Base-by-base conservation (phyloP, 1,140 invertebrate genomes). In the Myzus persicae region DNA sequence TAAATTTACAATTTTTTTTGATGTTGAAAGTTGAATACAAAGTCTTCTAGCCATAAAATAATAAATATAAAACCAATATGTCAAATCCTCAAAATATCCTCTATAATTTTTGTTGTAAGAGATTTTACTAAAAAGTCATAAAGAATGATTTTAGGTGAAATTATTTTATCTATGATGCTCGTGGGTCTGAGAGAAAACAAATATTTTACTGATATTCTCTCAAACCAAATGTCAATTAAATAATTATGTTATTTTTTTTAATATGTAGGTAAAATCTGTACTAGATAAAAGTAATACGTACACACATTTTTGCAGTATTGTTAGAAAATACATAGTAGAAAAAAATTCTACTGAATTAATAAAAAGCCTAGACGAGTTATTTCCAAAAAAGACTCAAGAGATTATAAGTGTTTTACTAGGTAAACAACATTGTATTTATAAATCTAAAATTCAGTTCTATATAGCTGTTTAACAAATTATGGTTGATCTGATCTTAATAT, bases 341-440 rank as follows among this genome's bases (percentile, higher is more conserved):
- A 93, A 54, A 84, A 85, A 93, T 51, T 54, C 46, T 40, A 31
- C n/a, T 18, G 44, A 93, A 38, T 93, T 93, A 31, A 84, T 93
- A n/a, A 36, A 93, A 84, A 93, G 11, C 3, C 22, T 93, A 40
- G 81, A 93, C 24, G 48, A 93, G 14, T 84, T 93, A 40, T 93
- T 93, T 84, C 91, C 81, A 7, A 93, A 38, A 7, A 93, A 93
- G n/a, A 85, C 67, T 7, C 36, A 81, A 26, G 81, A 93, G 2
- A 84, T 93, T 93, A 84, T 84, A 18, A 59, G 36, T 84, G 2
- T 93, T 85, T 51, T 93, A 40, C 20, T 82, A 48, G 76, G 91
- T 93, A 93, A 84, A 42, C 20, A n/a, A 40, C 14, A 40, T 31
- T 31, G 31, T 14, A 36, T 81, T 76, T 20, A 59, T 40, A 20